Base-by-base conservation (phyloP, 1,140 invertebrate species). In the Phymastichus coffea region DNA sequence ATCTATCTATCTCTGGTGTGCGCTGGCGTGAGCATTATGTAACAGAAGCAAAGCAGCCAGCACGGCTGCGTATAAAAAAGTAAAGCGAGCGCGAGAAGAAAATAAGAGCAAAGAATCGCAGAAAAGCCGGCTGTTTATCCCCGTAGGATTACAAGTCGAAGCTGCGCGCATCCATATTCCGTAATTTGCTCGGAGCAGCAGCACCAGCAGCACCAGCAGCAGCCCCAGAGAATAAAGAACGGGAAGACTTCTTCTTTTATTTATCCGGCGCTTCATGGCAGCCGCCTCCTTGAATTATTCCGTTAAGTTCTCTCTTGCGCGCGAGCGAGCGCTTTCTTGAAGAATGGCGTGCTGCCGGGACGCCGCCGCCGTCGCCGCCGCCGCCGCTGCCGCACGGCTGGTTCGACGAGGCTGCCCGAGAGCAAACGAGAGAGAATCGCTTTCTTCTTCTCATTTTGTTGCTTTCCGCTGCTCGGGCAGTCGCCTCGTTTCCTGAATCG, bases 71-170 rank as follows among this genome's bases (percentile, higher is more conserved):
- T 43, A 44, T 33, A 54, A 57, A 46, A 30, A 54, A 52, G 10
- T 37, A 51, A 20, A 20, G 26, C 10, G 53, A 44, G 53, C 28
- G 58, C 19, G 30, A 61, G 44, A 41, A 25, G 37, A 51, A 46
- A 52, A 46, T 44, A 19, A 33, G 26, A 28, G 26, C 46, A 19
- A 33, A 56, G 62, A 55, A 67, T 56, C 41, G 33, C 52, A 47
- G 58, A 43, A 54, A 44, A 55, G 30, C 30, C 19, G 33, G 65
- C 63, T 67, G 70, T 72, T 74, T 69, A 73, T 74, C 70, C 70
- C 57, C 57, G 49, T 55, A 55, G 69, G 69, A 70, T 73, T 73
- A 65, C 57, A 52, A 61, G 63, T 67, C 66, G 54, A 62, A 65
- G 68, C 66, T 69, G 61, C 63, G 63, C 57, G 26, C 61, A 63